Base-by-base conservation (phyloP, 2,888 invertebrate genomes). In the Leuctra nigra region DNA sequence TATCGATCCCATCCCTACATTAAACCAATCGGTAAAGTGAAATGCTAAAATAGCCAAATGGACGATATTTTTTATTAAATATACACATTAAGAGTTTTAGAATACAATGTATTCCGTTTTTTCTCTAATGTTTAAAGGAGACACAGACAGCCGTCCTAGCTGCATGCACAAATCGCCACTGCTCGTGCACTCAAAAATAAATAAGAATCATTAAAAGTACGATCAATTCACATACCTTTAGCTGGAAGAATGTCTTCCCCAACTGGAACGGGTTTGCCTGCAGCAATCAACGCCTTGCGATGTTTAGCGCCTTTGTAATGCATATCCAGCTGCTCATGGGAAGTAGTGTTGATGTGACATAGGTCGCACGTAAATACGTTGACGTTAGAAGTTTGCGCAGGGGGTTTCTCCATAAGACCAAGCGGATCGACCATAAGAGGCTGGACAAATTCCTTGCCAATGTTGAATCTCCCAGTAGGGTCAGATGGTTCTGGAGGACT, bases 231-330 rank as follows among this genome's bases (percentile, higher is more conserved):
- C n/a, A 7, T 36, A 50, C 29, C 41, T 50, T 56, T 11, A 3
- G 23, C 22, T 7, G 41, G 50, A 22, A 54, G 35, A 53, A 25
- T 23, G 14, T 22, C 47, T 23, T 47, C 25, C 25, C 53, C 33
- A 18, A 33, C 35, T 1, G 50, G 35, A 16, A 16, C 16, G 22
- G 18, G 9, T 20, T 50, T 22, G 13, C 33, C 50, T 29, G 50
- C 55, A n/a, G 29, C 23, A 62, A 69, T 70, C 23, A 74, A 66
- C 64, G 79, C 74, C 64, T 77, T 78, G 50, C 76, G 72, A 69
- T 84, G 84, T 56, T 73, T 77, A 59, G 77, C 77, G 25, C 80
- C 83, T 56, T 77, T 77, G 61, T 78, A 68, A 67, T 84, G 83
- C 67, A 74, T 75, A 1, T 78, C 77, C 69, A 84, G 73, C 67